Percentiles rank a stretch among this genome's conserved stretches.
phyloP scores from a whole-genome alignment of 2,113 vertebrate species.

The Apistogramma diplotaenia region DNA sequence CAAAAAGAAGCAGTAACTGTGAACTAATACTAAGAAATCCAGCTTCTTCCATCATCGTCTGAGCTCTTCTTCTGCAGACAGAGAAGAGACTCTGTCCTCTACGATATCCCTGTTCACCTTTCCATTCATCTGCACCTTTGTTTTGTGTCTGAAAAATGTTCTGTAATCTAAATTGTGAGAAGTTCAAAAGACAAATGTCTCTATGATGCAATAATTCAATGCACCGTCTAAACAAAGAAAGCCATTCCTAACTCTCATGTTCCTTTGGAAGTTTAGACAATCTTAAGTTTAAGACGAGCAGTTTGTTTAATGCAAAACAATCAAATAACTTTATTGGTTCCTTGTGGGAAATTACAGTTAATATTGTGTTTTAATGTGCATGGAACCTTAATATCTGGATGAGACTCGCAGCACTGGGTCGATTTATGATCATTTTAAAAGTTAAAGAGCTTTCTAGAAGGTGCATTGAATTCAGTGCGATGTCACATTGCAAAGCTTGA shows the following conservation, averaged over 20 bases:
- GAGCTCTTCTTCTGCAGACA: slow-evolving; percentile 17
- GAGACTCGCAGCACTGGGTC: background rate
- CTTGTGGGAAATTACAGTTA: no score
- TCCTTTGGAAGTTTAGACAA: background rate
- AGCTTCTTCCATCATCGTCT: slow-evolving; percentile 66
- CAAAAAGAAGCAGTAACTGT: slow-evolving; percentile 81
- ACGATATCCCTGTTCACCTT: slow-evolving; percentile 1
- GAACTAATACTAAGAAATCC: slow-evolving; percentile 71
- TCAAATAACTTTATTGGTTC: no score
- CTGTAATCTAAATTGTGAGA: background rate
- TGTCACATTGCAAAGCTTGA: background rate
- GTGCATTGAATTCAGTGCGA: background rate
- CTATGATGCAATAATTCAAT: slow-evolving; percentile 1
- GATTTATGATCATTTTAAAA: background rate
- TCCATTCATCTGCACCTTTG: background rate
- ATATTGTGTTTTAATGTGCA: no score
- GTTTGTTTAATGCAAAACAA: no score
- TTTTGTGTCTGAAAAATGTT: background rate
- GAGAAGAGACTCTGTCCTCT: slow-evolving; percentile 28
- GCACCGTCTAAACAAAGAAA: background rate
- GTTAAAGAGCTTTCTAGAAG: background rate
- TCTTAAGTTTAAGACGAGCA: background rate
- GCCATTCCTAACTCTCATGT: background rate
- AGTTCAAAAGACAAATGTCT: slow-evolving; percentile 17
- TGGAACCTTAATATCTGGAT: background rate